Evolutionary conservation across 2,113 vertebrate genomes (phyloP).

Genomic region (Melanerpes formicivorus): DNA sequence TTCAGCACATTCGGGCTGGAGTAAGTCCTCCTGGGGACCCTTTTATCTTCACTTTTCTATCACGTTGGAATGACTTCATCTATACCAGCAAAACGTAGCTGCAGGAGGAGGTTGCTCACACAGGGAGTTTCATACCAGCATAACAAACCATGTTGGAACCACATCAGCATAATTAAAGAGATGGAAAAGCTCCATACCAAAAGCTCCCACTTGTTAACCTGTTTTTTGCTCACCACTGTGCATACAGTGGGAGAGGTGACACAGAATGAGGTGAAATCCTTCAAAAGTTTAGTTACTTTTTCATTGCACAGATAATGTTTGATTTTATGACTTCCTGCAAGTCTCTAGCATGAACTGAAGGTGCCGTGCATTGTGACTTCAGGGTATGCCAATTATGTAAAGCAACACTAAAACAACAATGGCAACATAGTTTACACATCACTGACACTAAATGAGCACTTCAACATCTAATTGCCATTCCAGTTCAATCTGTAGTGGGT

Average conservation of each 20-base stretch:
- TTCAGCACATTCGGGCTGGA: not conserved
- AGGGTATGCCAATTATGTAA: constrained; percentile 76
- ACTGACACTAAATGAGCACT: constrained; percentile 72
- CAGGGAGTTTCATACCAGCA: not conserved
- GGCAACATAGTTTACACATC: constrained; percentile 72
- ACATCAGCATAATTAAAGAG: not conserved
- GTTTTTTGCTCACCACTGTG: rapidly evolving
- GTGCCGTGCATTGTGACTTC: constrained; percentile 60
- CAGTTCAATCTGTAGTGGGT: constrained; percentile 67
- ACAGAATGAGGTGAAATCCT: constrained; percentile 5
- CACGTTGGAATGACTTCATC: not conserved
- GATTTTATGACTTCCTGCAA: constrained; percentile 77
- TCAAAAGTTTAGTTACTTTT: constrained; percentile 33
- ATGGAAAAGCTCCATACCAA: not conserved
- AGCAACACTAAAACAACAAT: constrained; percentile 77
- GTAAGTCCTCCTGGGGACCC: not conserved
- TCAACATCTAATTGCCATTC: constrained; percentile 76
- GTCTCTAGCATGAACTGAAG: constrained; percentile 59
- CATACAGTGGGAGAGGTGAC: not conserved
- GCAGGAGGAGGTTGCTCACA: not conserved
- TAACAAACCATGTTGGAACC: not conserved
- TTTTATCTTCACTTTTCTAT: not conserved
- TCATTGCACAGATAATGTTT: constrained; percentile 64
- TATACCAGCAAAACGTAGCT: rapidly evolving
- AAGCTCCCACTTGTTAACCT: not conserved